phyloP scores from a whole-genome alignment of 1,140 invertebrate species.

The Pogonus chalceus region DNA sequence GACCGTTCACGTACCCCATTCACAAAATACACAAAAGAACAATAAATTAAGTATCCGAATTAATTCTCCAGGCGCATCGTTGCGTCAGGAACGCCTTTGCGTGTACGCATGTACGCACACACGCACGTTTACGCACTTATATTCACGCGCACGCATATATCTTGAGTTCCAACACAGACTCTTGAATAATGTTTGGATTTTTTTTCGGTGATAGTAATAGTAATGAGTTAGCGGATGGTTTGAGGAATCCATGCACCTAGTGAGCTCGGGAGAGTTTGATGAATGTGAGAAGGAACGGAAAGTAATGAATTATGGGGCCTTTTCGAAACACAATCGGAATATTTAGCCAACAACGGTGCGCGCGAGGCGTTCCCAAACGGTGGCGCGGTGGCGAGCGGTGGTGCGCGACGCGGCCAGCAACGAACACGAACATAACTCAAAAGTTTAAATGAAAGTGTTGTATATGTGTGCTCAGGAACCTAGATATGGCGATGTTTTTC shows the following conservation, averaged over 20 bases:
- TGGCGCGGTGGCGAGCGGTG: too few relatives aligned
- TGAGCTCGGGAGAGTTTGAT: background rate
- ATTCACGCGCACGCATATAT: background rate
- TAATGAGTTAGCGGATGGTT: too few relatives aligned
- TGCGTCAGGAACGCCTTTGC: constrained; percentile 1
- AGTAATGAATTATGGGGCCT: constrained; percentile 1
- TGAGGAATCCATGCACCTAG: too few relatives aligned
- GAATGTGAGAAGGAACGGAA: constrained; percentile 3
- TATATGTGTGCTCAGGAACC: background rate
- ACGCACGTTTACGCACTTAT: too few relatives aligned
- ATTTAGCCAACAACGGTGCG: background rate
- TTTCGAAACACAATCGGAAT: constrained; percentile 4
- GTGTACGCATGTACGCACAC: too few relatives aligned
- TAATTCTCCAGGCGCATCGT: background rate
- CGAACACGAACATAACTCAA: background rate
- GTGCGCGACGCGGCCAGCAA: background rate
- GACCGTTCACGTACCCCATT: background rate
- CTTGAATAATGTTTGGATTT: too few relatives aligned
- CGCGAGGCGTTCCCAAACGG: constrained; percentile 1
- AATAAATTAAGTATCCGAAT: constrained; percentile 6
- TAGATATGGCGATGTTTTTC: too few relatives aligned
- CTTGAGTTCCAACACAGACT: too few relatives aligned
- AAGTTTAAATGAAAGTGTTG: background rate
- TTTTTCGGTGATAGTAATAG: too few relatives aligned
- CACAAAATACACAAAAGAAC: constrained; percentile 1